A percentile compares a stretch with the other conserved stretches of the same genome.
phyloP scores from a whole-genome alignment of 2,797 vertebrate genomes.

The Ptychobarbus kaznakovi region DNA sequence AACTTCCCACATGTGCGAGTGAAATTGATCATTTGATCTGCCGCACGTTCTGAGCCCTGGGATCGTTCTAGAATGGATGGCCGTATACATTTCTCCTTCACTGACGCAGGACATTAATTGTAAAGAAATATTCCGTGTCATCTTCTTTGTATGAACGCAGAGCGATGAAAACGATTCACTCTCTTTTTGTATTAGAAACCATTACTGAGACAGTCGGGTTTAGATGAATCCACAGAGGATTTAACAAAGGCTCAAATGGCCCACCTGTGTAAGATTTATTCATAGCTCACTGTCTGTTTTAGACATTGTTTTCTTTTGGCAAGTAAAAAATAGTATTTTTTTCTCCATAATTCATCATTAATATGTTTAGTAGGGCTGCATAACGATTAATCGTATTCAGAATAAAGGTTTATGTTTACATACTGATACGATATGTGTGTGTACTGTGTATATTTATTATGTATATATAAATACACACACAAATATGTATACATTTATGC shows the following conservation, averaged over 20 bases:
- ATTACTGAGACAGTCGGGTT: constrained; percentile 20
- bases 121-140: constrained; percentile 39
- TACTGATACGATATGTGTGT: neutral
- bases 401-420: neutral
- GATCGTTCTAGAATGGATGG: constrained; percentile 43
- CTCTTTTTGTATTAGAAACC: constrained; percentile 11
- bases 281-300: neutral
- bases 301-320: neutral
- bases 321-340: neutral
- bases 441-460: neutral
- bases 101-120: constrained; percentile 29
- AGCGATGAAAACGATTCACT: constrained; percentile 32
- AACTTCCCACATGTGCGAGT: constrained; percentile 41
- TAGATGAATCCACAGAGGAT: neutral
- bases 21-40: constrained; percentile 52
- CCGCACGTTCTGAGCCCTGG: constrained; percentile 30
- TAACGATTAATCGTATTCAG: too few species aligned
- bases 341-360: neutral
- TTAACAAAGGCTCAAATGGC: constrained; percentile 17
- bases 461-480: too few species aligned
- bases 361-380: neutral
- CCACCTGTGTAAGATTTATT: neutral
- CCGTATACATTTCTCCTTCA: constrained; percentile 22
- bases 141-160: constrained; percentile 21
- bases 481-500: neutral